These are phyloP conservation scores for Butorides virescens DNA, from an alignment of 2,113 vertebrate species.

Conservation along the genomic window DNA sequence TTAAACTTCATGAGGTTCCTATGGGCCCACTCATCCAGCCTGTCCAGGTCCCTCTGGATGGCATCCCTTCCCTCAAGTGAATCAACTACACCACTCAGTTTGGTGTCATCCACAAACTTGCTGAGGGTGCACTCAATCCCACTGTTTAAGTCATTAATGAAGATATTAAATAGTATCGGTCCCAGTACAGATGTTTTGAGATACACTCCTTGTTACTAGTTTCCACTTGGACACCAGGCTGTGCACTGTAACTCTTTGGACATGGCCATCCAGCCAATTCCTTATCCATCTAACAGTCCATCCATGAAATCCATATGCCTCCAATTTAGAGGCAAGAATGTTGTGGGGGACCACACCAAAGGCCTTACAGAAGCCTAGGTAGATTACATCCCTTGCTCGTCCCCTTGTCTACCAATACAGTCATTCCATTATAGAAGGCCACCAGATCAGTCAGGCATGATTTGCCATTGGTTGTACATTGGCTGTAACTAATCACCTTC, in stretches of 20 bases:
- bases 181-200: neutral
- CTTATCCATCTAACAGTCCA: neutral
- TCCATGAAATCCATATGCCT: neutral
- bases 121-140: neutral
- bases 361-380: neutral
- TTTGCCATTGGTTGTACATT: neutral
- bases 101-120: neutral
- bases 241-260: neutral
- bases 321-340: neutral
- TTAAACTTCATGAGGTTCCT: too few relatives aligned
- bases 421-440: neutral
- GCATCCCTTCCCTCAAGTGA: neutral
- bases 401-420: neutral
- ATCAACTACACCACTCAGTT: neutral
- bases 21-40: too few relatives aligned
- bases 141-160: neutral
- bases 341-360: neutral
- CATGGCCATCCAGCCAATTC: neutral
- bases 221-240: neutral
- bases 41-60: too few relatives aligned
- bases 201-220: neutral
- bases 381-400: neutral
- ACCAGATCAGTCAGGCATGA: neutral
- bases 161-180: neutral
- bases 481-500: neutral